phyloP scores from a whole-genome alignment of 2,888 invertebrate genomes.

The Drosophila vallismaia region DNA sequence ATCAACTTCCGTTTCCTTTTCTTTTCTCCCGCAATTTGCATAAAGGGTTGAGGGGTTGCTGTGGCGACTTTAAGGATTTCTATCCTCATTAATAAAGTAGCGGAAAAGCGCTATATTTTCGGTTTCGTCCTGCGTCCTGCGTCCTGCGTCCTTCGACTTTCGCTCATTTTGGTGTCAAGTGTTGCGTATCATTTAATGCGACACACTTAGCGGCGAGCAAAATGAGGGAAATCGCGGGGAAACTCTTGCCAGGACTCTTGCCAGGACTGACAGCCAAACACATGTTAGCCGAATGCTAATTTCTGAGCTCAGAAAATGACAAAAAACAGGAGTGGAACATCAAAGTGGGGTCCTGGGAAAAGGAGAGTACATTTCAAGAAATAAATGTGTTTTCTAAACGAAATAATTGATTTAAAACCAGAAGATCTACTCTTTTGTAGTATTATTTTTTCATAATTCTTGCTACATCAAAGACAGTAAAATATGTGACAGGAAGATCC shows the following conservation, averaged over 20 bases:
- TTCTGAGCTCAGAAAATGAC: constrained; percentile 59
- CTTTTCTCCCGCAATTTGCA: constrained; percentile 52
- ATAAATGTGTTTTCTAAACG: neutral
- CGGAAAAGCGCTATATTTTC: constrained; percentile 15
- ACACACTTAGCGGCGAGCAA: constrained; percentile 48
- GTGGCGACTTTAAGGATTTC: constrained; percentile 53
- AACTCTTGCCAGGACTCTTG: neutral
- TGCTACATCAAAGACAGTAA: too few relatives aligned
- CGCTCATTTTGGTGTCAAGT: constrained; percentile 73
- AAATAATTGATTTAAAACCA: neutral
- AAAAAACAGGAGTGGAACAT: constrained; percentile 16
- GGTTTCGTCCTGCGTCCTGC: neutral
- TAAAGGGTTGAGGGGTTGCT: constrained; percentile 6
- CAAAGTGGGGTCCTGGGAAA: neutral
- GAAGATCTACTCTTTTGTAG: too few relatives aligned
- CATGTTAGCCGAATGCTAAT: constrained; percentile 70
- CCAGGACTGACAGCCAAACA: constrained; percentile 53
- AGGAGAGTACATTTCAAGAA: neutral
- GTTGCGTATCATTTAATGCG: constrained; percentile 78
- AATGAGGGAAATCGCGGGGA: too few relatives aligned
- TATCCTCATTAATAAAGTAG: constrained; percentile 63
- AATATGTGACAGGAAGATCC: too few relatives aligned
- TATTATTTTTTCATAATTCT: too few relatives aligned
- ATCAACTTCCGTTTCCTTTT: constrained; percentile 63
- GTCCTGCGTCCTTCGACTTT: constrained; percentile 5